phyloP scores from a whole-genome alignment of 37 sponge, comb jelly and placozoan species.

The Spongia lamella region DNA sequence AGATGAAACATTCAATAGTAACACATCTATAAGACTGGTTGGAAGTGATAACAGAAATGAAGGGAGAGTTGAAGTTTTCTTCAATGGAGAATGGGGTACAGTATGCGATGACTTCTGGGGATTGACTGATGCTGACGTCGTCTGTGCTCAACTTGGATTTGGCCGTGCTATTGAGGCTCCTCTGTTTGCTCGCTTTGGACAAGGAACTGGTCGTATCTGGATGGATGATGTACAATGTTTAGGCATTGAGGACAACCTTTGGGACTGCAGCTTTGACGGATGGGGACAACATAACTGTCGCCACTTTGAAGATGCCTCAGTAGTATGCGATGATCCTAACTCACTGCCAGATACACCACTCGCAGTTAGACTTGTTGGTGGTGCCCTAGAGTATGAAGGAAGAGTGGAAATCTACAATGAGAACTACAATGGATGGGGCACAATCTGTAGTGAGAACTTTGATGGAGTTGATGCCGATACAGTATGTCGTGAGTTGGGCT shows the following conservation, averaged over 20 bases:
- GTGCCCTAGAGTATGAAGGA: neutral
- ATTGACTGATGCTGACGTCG: neutral
- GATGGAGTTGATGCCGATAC: no score
- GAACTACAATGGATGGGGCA: no score
- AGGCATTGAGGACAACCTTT: constrained; percentile 21
- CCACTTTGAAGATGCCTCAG: no score
- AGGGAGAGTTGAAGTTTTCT: constrained; percentile 11
- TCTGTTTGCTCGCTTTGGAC: constrained; percentile 9
- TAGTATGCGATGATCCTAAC: no score
- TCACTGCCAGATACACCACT: no score
- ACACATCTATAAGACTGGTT: neutral
- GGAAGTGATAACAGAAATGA: neutral
- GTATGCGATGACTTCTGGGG: constrained; percentile 6
- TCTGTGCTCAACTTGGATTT: constrained; percentile 18
- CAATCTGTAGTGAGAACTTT: no score
- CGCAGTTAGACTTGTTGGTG: constrained; percentile 23
- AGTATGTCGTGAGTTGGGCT: no score
- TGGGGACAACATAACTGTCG: neutral
- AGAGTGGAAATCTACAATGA: constrained; percentile 12
- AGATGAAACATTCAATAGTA: no score
- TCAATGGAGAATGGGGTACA: constrained; percentile 23
- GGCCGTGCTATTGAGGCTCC: neutral
- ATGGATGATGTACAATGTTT: constrained; percentile 35
- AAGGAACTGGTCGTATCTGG: constrained; percentile 10
- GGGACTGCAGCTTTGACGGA: constrained; percentile 26